These are phyloP conservation scores for Aphrophora alni DNA, from an alignment of 2,888 invertebrate genomes.

Conservation along the genomic window DNA sequence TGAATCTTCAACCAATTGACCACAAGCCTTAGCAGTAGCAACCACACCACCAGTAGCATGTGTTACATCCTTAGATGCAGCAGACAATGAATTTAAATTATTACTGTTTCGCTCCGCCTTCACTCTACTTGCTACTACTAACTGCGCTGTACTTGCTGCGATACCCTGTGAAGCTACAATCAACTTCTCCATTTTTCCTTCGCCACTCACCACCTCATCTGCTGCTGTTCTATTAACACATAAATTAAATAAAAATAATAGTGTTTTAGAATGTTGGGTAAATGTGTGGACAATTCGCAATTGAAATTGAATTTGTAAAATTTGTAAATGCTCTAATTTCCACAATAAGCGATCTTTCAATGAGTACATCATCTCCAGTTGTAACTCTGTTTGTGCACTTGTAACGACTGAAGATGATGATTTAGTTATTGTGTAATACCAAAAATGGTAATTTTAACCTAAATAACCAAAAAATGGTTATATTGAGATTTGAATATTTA, in stretches of 20 bases:
- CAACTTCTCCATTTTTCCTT: constrained; percentile 89
- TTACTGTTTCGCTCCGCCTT: constrained; percentile 87
- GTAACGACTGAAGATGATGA: too few relatives aligned
- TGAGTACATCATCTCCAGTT: too few relatives aligned
- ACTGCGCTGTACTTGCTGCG: constrained; percentile 94
- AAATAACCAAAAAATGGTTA: too few relatives aligned
- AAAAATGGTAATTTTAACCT: too few relatives aligned
- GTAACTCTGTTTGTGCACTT: too few relatives aligned
- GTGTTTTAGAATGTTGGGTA: not conserved
- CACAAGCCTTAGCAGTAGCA: constrained; percentile 90
- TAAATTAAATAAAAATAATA: constrained; percentile 2
- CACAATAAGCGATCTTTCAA: too few relatives aligned
- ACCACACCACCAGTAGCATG: constrained; percentile 91
- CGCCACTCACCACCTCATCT: constrained; percentile 85
- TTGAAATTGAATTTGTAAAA: too few relatives aligned
- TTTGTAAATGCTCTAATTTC: too few relatives aligned
- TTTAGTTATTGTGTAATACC: too few relatives aligned
- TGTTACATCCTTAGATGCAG: constrained; percentile 88
- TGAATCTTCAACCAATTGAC: constrained; percentile 82
- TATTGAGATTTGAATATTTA: too few relatives aligned
- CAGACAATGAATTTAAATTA: constrained; percentile 79
- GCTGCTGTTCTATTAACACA: constrained; percentile 76
- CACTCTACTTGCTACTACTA: constrained; percentile 96
- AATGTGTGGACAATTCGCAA: too few relatives aligned
- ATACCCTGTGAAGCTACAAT: constrained; percentile 94